Base-by-base conservation (phyloP, 2,888 invertebrate genomes). In the Sesamia inferens region DNA sequence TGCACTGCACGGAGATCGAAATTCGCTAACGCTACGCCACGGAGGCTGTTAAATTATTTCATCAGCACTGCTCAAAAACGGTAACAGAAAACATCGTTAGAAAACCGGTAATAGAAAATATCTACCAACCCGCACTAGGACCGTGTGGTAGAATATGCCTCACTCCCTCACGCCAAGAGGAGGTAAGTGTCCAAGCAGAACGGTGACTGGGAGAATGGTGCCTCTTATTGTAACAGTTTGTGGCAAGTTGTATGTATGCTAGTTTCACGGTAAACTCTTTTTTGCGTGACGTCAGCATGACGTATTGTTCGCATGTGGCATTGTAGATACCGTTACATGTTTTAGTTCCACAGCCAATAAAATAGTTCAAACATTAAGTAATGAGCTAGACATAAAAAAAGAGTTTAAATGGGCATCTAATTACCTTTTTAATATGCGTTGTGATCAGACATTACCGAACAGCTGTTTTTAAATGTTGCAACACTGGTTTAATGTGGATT, bases 361-460 rank as follows among this genome's bases (percentile, higher is more conserved):
- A 82, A 58, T 0, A 42, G 19, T 42, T 24, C 7, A 13, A 68
- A 59, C 63, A 39, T 71, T 48, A 66, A 5, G 57, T 65, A 78
- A 88, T 87, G 64, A 79, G 85, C 85, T 82, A 83, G 71, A 76
- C 72, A 75, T 87, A 87, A 87, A 87, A 55, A 71, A 64, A 55
- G 31, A 13, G 47, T 73, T 82, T 77, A 57, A 81, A 84, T 87
- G 70, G 82, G 71, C 71, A 80, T 87, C 87, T 90, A 90, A 92
- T 92, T 90, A 90, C 75, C 59, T 85, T 88, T 89, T 89, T 57
- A 71, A 90, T 89, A 84, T 82, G 70, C 81, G 86, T 82, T 85
- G 85, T 89, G 90, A 92, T 92, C 90, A 89, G 87, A 84, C 90
- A 89, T 88, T 89, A 89, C 90, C 69, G 75, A 84, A 88, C 90